Evolutionary conservation across 2,113 vertebrate species (phyloP).

Genomic region (Bufo gargarizans): DNA sequence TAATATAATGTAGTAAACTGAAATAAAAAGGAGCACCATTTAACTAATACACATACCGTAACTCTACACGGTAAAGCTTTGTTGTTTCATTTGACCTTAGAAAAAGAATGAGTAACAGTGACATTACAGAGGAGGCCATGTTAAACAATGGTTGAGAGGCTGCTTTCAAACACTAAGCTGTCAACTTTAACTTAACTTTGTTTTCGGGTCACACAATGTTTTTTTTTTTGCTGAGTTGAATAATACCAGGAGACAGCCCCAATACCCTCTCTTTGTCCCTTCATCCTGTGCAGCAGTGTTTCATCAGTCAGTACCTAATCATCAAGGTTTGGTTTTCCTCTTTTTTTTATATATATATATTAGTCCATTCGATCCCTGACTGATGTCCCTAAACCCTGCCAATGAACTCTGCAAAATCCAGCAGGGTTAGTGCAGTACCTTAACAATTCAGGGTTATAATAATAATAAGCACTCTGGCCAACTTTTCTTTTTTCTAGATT

Average conservation of each 20-base stretch:
- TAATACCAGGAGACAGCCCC: slow-evolving; percentile 79
- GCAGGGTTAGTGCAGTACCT: slow-evolving; percentile 18
- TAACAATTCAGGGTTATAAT: slow-evolving; percentile 2
- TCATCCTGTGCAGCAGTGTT: slow-evolving; percentile 68
- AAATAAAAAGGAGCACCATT: not conserved
- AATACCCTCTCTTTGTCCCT: slow-evolving; percentile 76
- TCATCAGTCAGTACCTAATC: slow-evolving; percentile 66
- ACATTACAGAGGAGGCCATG: slow-evolving; percentile 63
- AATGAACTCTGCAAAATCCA: slow-evolving; percentile 41
- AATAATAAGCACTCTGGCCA: slow-evolving; percentile 21
- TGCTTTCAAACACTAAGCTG: slow-evolving; percentile 76
- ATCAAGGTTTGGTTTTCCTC: slow-evolving; percentile 69
- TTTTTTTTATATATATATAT: slow-evolving; percentile 33
- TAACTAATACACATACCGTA: not conserved
- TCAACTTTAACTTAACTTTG: slow-evolving; percentile 73
- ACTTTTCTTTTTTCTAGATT: slow-evolving; percentile 33
- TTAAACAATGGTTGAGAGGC: slow-evolving; percentile 73
- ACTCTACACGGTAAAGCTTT: not conserved
- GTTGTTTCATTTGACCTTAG: slow-evolving; percentile 30
- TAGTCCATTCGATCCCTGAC: slow-evolving; percentile 33
- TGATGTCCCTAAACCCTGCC: slow-evolving; percentile 25
- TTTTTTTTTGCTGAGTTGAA: slow-evolving; percentile 78
- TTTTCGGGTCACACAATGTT: slow-evolving; percentile 69
- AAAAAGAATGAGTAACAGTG: slow-evolving; percentile 59
- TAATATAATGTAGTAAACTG: not conserved